Evolutionary conservation across 1,140 invertebrate genomes (phyloP).

Genomic region (Hyles euphorbiae): DNA sequence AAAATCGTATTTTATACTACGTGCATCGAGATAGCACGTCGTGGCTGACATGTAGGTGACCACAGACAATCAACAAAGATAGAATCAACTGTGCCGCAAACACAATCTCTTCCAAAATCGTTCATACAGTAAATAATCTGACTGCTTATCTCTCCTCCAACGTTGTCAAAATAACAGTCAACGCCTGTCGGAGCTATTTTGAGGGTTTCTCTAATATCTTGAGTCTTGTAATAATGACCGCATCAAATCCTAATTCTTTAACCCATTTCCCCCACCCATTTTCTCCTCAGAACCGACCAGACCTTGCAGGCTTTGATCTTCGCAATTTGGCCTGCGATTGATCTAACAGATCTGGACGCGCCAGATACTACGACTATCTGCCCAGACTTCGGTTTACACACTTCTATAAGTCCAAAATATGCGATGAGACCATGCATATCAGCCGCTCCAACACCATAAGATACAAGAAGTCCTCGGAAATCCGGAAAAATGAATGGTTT

Average conservation of each 20-base stretch:
- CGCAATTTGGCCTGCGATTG: constrained; percentile 82
- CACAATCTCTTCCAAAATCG: constrained; percentile 74
- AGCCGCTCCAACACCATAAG: constrained; percentile 41
- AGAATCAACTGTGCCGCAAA: constrained; percentile 66
- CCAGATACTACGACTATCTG: constrained; percentile 80
- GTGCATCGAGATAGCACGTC: no score
- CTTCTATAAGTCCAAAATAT: constrained; percentile 83
- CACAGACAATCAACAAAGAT: no score
- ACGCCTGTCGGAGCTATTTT: constrained; percentile 76
- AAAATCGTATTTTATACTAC: no score
- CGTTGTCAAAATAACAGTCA: constrained; percentile 77
- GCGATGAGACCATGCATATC: constrained; percentile 77
- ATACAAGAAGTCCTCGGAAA: constrained; percentile 39
- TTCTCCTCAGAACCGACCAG: constrained; percentile 82
- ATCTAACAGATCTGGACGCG: constrained; percentile 81
- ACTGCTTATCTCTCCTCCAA: constrained; percentile 78
- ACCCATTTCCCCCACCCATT: constrained; percentile 81
- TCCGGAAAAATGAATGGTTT: constrained; percentile 43
- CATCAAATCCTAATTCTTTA: constrained; percentile 78
- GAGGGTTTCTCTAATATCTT: constrained; percentile 71
- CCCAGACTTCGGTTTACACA: constrained; percentile 79
- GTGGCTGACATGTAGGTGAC: no score
- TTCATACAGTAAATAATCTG: constrained; percentile 79
- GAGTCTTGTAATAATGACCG: constrained; percentile 81
- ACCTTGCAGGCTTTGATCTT: constrained; percentile 80